These are phyloP conservation scores for Passer montanus DNA, from an alignment of 2,113 vertebrate species.

Conservation along the genomic window DNA sequence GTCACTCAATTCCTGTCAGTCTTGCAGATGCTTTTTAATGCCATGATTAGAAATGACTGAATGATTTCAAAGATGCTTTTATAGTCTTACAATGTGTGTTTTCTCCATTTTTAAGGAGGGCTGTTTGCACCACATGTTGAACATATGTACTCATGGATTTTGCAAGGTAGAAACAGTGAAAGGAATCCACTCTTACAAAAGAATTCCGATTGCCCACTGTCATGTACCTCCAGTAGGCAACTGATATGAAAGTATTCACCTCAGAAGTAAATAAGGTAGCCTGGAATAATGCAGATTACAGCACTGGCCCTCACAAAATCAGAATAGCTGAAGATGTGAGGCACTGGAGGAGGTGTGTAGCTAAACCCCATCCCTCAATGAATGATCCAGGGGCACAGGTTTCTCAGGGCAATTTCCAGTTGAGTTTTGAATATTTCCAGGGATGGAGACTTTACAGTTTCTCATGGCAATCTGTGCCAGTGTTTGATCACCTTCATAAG, in stretches of 20 bases:
- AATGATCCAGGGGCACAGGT: accelerated
- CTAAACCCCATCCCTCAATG: neutral
- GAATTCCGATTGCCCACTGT: neutral
- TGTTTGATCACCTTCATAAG: neutral
- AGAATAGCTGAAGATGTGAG: neutral
- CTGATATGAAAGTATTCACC: neutral
- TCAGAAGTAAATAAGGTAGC: neutral
- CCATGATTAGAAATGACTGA: neutral
- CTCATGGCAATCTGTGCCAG: neutral
- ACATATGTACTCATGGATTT: neutral
- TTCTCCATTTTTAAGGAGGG: neutral
- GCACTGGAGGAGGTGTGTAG: neutral
- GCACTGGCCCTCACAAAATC: neutral
- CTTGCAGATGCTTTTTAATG: neutral
- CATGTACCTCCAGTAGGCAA: neutral
- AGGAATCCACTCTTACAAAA: neutral
- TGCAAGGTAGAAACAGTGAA: neutral
- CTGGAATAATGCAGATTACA: neutral
- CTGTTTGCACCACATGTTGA: neutral
- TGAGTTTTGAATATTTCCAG: neutral
- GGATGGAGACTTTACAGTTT: neutral
- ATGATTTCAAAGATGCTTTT: neutral
- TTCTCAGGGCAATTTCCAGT: neutral
- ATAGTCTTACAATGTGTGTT: neutral
- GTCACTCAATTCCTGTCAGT: neutral